Conservation (phyloP, 2,797 vertebrate species). For the Brachyalestes nurse region DNA sequence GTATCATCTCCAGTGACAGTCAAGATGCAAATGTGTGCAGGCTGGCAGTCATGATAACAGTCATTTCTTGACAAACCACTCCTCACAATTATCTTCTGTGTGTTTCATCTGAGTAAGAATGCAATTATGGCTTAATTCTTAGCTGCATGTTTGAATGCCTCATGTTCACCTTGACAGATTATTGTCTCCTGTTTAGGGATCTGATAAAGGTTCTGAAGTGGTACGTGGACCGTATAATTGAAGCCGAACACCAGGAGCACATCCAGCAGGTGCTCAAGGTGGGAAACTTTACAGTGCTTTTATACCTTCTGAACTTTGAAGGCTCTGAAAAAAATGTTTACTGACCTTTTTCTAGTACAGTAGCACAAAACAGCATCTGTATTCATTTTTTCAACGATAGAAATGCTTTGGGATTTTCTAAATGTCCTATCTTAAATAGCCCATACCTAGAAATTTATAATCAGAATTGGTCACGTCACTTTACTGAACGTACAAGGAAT, state of each 20-base stretch:
- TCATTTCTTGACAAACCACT: background rate
- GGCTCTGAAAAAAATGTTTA: too few species aligned
- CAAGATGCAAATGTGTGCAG: background rate
- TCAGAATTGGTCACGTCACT: too few species aligned
- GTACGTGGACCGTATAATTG: slow-evolving; percentile 96
- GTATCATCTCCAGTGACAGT: background rate
- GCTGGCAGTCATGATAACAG: background rate
- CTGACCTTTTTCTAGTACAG: background rate
- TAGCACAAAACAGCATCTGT: background rate
- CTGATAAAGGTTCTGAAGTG: slow-evolving; percentile 99
- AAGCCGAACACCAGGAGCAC: slow-evolving; percentile 94
- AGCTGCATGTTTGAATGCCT: too few species aligned
- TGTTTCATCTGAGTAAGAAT: background rate
- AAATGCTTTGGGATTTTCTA: background rate
- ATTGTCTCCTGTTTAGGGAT: slow-evolving; percentile 79
- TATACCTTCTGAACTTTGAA: background rate
- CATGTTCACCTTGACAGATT: background rate
- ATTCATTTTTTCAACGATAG: background rate
- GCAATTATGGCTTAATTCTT: background rate
- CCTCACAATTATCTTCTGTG: background rate
- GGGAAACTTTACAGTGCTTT: slow-evolving; percentile 38
- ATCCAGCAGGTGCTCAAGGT: slow-evolving; percentile 98
- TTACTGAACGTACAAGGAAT: too few species aligned
- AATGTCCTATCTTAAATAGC: background rate
- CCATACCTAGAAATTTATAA: too few species aligned